Evolutionary conservation across 2,797 vertebrate species (phyloP).

Genomic region (Pempheris klunzingeri): DNA sequence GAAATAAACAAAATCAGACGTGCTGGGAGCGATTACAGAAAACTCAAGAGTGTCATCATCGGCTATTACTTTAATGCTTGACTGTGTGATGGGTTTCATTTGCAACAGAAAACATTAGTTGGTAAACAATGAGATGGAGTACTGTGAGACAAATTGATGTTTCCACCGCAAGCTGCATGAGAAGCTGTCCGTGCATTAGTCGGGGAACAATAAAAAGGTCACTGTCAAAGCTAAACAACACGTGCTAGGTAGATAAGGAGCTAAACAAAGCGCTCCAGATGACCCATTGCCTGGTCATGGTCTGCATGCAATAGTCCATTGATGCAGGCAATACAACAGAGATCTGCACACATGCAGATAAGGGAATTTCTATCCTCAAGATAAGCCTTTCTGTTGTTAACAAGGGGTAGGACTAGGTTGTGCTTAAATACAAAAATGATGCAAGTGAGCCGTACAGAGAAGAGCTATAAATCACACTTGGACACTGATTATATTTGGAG

Average conservation of each 20-base stretch:
- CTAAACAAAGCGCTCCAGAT: conserved; percentile 12
- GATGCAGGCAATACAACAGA: conserved; percentile 5
- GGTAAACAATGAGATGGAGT: conserved; percentile 24
- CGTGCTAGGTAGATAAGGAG: conserved; percentile 21
- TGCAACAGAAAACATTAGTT: conserved; percentile 26
- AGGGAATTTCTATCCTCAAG: not conserved
- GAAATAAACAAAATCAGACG: conserved; percentile 39
- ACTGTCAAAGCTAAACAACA: conserved; percentile 29
- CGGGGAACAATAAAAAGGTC: conserved; percentile 45
- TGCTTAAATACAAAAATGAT: not conserved
- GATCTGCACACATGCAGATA: conserved; percentile 28
- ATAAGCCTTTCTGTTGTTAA: not conserved
- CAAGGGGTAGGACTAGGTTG: not conserved
- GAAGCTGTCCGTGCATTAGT: not conserved
- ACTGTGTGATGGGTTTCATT: conserved; percentile 45
- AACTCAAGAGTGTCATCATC: conserved; percentile 39
- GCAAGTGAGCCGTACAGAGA: not conserved
- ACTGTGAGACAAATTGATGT: conserved; percentile 24
- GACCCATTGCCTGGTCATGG: conserved; percentile 7
- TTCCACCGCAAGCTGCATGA: conserved; percentile 8
- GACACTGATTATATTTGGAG: not conserved
- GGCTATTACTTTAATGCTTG: conserved; percentile 36
- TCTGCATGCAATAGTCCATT: not conserved
- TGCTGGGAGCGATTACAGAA: conserved; percentile 50
- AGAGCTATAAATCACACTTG: not conserved